Base-by-base conservation (phyloP, 2,888 invertebrate species). In the Corythucha ciliata region DNA sequence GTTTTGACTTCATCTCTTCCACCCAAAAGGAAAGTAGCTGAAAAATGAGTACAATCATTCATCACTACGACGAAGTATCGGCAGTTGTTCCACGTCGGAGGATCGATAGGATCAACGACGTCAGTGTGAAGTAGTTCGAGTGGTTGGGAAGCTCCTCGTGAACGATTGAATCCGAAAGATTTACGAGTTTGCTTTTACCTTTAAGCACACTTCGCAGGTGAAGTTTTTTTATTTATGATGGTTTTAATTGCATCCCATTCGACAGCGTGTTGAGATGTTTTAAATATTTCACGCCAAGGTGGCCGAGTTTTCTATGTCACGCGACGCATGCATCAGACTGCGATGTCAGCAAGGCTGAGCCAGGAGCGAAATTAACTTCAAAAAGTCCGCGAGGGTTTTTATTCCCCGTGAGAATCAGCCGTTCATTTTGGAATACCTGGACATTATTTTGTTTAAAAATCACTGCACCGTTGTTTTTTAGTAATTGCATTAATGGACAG, bases 41-140 rank as follows among this genome's bases (percentile, higher is more conserved):
- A n/a, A 32, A 47, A 47, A 10, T 36, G 36, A 4, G 36, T 24
- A 25, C 25, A 36, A 16, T 46, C 48, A 48, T 48, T 39, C 14
- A 39, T 10, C 10, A 37, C 18, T 14, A 39, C 12, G 2, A 37
- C 16, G 21, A 48, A 48, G 6, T 46, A 46, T 14, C 22, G 22
- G n/a, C 36, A n/a, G 10, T 34, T 46, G 24, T 46, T 36, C 34
- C 46, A 46, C 5, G 46, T 46, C 8, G 33, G 46, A 20, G 14
- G 14, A 3, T 21, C 46, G 16, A 46, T 5, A 6, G 33, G 27
- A 4, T 8, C 26, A 14, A 48, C 39, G 6, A 48, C 48, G 21
- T 48, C 48, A 12, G 48, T 48, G 20, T 48, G 37, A 14, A 48
- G 12, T 26, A 48, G 37, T 27, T 48, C 37, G 10, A 48, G 24